Evolutionary conservation across 2,113 vertebrate species (phyloP).

Genomic region (Chascanopsetta lugubris): DNA sequence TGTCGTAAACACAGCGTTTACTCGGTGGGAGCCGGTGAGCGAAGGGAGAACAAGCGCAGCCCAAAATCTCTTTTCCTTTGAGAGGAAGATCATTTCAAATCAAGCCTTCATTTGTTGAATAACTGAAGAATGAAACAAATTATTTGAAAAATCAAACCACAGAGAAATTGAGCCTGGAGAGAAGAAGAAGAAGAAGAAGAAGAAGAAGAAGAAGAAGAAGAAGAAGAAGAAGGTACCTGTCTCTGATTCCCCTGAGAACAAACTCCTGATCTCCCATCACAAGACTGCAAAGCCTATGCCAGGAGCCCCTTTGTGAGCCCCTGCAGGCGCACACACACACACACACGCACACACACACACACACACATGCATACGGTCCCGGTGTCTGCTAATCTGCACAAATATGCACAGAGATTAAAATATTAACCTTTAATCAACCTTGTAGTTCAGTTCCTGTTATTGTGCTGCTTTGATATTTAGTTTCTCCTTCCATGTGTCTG

Average conservation of each 20-base stretch:
- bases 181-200: slow-evolving; percentile 3
- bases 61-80: not conserved
- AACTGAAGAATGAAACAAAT: too few species aligned
- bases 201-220: not conserved
- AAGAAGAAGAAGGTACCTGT: slow-evolving; percentile 24
- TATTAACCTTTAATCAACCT: slow-evolving; percentile 32
- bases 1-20: slow-evolving; percentile 34
- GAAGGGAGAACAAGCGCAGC: not conserved
- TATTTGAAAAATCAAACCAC: not conserved
- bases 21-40: not conserved
- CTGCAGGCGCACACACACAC: slow-evolving; percentile 18
- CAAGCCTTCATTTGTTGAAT: not conserved
- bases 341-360: slow-evolving; percentile 21
- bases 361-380: not conserved
- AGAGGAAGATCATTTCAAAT: not conserved
- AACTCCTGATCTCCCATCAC: slow-evolving; percentile 71
- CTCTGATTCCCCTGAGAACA: slow-evolving; percentile 43
- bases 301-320: slow-evolving; percentile 53
- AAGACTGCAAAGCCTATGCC: slow-evolving; percentile 72
- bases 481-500: not conserved
- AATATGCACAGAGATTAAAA: slow-evolving; percentile 68
- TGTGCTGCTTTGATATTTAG: slow-evolving; percentile 3
- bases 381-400: slow-evolving; percentile 70
- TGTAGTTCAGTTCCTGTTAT: not conserved
- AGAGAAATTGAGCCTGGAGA: not conserved